phyloP scores from a whole-genome alignment of 1,140 invertebrate genomes.

The Proales similis region DNA sequence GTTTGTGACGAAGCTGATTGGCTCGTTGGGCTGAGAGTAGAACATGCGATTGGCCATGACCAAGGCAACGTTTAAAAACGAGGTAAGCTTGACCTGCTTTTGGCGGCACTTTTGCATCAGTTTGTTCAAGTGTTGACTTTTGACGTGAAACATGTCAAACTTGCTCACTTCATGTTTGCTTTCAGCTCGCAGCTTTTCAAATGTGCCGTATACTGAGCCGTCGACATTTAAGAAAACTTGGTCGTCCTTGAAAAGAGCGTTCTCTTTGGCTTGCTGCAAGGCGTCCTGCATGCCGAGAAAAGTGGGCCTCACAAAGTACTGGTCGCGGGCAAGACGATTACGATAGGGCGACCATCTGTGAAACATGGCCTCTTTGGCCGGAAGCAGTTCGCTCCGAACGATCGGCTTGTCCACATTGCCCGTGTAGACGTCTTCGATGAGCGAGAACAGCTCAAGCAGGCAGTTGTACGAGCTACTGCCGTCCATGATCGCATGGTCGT shows the following conservation, averaged over 20 bases:
- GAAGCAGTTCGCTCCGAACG: constrained; percentile 1
- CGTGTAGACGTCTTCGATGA: constrained; percentile 17
- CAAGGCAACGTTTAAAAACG: constrained; percentile 20
- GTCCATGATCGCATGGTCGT: constrained; percentile 36
- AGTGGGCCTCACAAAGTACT: neutral
- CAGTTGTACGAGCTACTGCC: constrained; percentile 3
- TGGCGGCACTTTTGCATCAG: constrained; percentile 24
- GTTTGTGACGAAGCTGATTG: constrained; percentile 20
- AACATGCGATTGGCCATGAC: constrained; percentile 5
- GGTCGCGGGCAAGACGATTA: neutral
- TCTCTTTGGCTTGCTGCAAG: constrained; percentile 19
- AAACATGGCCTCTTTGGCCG: constrained; percentile 27
- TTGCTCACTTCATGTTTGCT: constrained; percentile 24
- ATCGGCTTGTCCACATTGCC: neutral
- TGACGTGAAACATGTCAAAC: constrained; percentile 17
- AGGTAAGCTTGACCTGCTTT: constrained; percentile 24
- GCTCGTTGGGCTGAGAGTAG: constrained; percentile 19
- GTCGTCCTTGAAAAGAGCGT: neutral
- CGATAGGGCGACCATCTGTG: neutral
- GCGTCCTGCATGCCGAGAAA: neutral
- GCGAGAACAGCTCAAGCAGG: constrained; percentile 21
- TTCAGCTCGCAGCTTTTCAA: constrained; percentile 14
- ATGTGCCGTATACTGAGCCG: constrained; percentile 1
- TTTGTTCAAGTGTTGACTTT: constrained; percentile 2
- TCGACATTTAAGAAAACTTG: neutral